Conservation (phyloP, 1,140 invertebrate species). For the Ooceraea biroi region DNA sequence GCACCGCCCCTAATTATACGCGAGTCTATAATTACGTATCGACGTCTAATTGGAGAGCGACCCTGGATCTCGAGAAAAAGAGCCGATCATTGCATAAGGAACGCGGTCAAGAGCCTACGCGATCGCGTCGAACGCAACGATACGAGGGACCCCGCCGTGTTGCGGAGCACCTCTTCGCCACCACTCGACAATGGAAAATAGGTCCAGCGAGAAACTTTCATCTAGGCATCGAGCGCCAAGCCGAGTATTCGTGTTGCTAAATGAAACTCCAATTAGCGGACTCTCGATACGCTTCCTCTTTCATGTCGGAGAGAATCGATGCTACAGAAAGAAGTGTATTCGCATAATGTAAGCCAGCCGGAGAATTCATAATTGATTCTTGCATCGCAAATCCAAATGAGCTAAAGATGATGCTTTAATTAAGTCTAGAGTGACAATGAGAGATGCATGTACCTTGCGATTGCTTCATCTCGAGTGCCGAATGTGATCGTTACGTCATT, state of each 20-base stretch:
- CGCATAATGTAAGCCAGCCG: background rate
- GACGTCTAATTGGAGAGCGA: constrained; percentile 45
- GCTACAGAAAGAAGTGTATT: background rate
- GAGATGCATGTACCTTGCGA: background rate
- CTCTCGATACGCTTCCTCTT: background rate
- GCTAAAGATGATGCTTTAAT: background rate
- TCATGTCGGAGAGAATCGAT: background rate
- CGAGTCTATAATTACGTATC: constrained; percentile 48
- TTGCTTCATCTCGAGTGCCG: background rate
- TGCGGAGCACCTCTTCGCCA: background rate
- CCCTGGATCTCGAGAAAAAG: constrained; percentile 20
- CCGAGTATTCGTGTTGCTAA: constrained; percentile 21
- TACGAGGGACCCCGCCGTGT: background rate
- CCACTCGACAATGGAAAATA: constrained; percentile 49
- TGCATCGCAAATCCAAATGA: background rate
- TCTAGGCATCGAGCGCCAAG: background rate
- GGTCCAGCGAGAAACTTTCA: constrained; percentile 17
- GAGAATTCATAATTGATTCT: no score
- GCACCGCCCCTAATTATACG: constrained; percentile 47
- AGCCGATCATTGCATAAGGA: constrained; percentile 29
- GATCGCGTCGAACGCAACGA: constrained; percentile 22
- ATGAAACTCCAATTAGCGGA: constrained; percentile 40
- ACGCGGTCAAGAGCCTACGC: constrained; percentile 47
- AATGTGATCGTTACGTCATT: background rate
- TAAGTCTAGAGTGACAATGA: background rate